Conservation (phyloP, 1,140 invertebrate genomes). For the Paracyclopina nana region DNA sequence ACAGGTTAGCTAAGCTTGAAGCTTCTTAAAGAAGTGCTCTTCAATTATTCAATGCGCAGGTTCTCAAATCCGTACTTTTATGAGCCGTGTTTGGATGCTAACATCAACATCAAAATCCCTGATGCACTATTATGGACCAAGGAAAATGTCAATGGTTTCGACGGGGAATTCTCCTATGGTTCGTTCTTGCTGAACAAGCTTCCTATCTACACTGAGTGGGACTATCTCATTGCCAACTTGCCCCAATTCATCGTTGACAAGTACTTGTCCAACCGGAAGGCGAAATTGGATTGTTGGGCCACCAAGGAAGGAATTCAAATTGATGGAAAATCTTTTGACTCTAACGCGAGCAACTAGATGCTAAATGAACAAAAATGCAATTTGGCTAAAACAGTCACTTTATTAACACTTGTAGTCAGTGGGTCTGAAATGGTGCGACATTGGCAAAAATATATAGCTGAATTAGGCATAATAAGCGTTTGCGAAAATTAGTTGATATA, state of each 20-base stretch:
- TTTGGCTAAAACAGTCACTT: too few species aligned
- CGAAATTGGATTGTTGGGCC: too few species aligned
- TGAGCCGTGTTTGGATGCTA: neutral
- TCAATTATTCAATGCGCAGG: neutral
- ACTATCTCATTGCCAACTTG: neutral
- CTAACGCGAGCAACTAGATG: too few species aligned
- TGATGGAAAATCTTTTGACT: too few species aligned
- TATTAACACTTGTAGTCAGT: too few species aligned
- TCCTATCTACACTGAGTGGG: neutral
- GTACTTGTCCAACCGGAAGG: too few species aligned
- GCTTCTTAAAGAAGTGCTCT: neutral
- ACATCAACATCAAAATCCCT: neutral
- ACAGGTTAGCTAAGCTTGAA: neutral
- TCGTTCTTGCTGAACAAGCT: neutral
- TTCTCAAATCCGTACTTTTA: conserved; percentile 2
- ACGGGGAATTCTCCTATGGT: neutral
- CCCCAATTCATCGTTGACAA: neutral
- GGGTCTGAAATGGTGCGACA: too few species aligned
- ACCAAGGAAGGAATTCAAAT: too few species aligned
- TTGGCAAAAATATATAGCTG: too few species aligned
- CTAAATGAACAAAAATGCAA: too few species aligned
- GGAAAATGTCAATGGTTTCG: neutral
- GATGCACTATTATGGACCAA: neutral
- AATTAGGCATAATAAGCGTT: too few species aligned
- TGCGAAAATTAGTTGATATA: too few species aligned